phyloP scores from a whole-genome alignment of 2,888 invertebrate species.

The Chironomus tentans region DNA sequence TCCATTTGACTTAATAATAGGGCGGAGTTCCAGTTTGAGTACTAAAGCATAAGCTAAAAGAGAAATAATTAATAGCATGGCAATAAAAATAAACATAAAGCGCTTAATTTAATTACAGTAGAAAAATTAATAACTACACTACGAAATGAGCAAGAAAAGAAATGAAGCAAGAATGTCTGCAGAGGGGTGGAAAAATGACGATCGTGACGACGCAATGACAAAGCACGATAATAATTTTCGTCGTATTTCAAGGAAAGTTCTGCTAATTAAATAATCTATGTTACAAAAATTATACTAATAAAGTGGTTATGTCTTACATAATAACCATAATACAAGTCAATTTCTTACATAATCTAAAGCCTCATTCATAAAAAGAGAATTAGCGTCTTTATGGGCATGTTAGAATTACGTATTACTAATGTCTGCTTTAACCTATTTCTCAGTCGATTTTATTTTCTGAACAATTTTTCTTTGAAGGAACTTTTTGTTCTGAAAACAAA shows the following conservation, averaged over 20 bases:
- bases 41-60: not conserved
- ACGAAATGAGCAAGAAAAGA: not conserved
- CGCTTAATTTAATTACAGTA: slow-evolving; percentile 19
- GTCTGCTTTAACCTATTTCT: no score
- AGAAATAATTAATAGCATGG: not conserved
- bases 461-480: no score
- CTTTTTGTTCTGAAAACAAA: no score
- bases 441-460: no score
- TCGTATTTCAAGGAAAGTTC: not conserved
- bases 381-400: no score
- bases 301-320: slow-evolving; percentile 15
- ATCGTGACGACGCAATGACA: not conserved
- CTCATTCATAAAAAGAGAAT: no score
- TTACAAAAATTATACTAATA: slow-evolving; percentile 13
- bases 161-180: not conserved
- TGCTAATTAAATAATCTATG: slow-evolving; percentile 19
- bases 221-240: not conserved
- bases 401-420: no score
- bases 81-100: slow-evolving; percentile 23
- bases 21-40: not conserved
- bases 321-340: not conserved
- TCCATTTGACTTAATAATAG: no score
- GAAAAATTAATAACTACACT: slow-evolving; percentile 14
- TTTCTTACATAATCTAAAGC: not conserved
- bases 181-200: not conserved